Evolutionary conservation across 2,888 invertebrate genomes (phyloP), one percentile per base, ranked within the genome.

Genomic region (Drosophila ustulata): DNA sequence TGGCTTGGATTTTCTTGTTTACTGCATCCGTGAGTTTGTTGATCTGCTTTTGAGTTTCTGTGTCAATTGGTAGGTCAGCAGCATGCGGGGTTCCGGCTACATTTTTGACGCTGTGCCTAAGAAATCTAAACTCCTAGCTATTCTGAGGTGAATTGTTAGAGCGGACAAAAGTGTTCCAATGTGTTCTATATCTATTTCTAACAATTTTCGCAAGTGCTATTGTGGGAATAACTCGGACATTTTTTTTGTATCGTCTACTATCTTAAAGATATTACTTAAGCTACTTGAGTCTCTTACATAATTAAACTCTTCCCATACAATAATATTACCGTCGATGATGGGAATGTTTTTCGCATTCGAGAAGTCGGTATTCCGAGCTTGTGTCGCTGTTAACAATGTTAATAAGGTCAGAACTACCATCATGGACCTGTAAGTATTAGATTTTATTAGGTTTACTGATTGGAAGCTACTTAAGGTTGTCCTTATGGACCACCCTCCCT

Each of bases 21-120:
- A 51, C 11, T 8, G 47, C 30, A 39, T 49, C 50, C 2, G 49
- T 45, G 3, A 51, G 50, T n/a, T n/a, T 26, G 8, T 50, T 56
- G 0, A 56, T 50, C 11, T 63, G 43, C 2, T 34, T 50, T 11
- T 63, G 34, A 3, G 43, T 63, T 26, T 56, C 47, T 3, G 41
- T 13, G 30, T 18, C 1, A 18, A 18, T 18, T 18, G 1, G 18
- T 18, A 32, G 9, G 6, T 32, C 55, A 2, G 18, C 9, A 9
- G 55, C 63, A 0, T 63, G 47, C 3, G 55, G 49, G 3, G 18
- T 18, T 18, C 18, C 18, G 18, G 18, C 18, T 18, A 18, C 18
- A 18, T 18, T 18, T 18, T 18, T 18, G 1, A 18, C 18, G 18
- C 18, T 18, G 18, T 18, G 18, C 18, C 18, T 18, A 18, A 1